These are phyloP conservation scores for Pseudopodoces humilis DNA, from an alignment of 2,113 vertebrate species.

Conservation along the genomic window DNA sequence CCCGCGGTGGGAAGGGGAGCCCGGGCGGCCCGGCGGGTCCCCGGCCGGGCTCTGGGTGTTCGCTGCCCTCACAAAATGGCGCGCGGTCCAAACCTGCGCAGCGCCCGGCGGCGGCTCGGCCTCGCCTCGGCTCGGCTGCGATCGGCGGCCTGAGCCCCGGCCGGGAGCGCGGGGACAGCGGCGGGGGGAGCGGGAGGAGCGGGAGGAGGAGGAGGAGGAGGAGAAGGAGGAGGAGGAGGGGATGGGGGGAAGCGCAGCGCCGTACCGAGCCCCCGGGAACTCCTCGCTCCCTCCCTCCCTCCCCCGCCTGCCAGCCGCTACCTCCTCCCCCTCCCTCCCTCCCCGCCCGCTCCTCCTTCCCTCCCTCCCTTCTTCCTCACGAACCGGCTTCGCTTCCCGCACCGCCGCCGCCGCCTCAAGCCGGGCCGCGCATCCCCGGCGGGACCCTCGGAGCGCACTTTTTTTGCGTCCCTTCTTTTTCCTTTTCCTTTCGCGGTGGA, in stretches of 20 bases:
- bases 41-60: slow-evolving; percentile 71
- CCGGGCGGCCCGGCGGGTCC: slow-evolving; percentile 59
- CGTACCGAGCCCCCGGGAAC: too few species aligned
- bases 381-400: background rate
- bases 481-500: background rate
- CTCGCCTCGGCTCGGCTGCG: slow-evolving; percentile 19
- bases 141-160: slow-evolving; percentile 51
- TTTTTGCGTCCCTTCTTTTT: background rate
- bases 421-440: background rate
- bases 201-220: background rate
- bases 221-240: background rate
- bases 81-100: slow-evolving; percentile 96
- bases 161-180: slow-evolving; percentile 44
- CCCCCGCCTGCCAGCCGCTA: too few species aligned
- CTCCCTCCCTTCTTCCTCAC: background rate
- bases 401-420: background rate
- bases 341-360: too few species aligned
- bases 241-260: background rate
- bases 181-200: background rate
- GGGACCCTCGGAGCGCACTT: background rate
- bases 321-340: too few species aligned
- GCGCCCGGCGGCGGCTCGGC: slow-evolving; percentile 82
- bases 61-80: slow-evolving; percentile 97
- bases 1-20: background rate
- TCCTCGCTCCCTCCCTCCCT: too few species aligned